A percentile compares a stretch with the other conserved stretches of the same genome.
phyloP scores from a whole-genome alignment of 2,888 invertebrate species.

The Chouioia cunea region DNA sequence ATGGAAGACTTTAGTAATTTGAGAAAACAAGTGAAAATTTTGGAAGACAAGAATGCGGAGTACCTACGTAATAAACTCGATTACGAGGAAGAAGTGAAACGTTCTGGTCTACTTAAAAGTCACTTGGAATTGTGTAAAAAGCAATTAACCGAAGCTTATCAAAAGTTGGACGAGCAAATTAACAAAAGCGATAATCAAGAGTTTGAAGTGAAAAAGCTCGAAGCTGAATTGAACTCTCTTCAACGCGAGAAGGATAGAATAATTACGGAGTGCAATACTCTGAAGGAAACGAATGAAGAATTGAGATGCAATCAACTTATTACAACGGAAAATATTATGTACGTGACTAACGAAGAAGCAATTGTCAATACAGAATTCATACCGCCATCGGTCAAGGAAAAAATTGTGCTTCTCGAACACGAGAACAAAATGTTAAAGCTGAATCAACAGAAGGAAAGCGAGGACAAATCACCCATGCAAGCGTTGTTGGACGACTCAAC shows the following conservation, averaged over 20 bases:
- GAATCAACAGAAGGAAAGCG: slow-evolving; percentile 69
- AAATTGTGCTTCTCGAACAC: slow-evolving; percentile 84
- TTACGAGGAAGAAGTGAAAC: slow-evolving; percentile 90
- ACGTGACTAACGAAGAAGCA: slow-evolving; percentile 71
- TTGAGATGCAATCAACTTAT: slow-evolving; percentile 71
- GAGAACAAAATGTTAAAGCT: slow-evolving; percentile 85
- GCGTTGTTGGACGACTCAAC: slow-evolving; percentile 84
- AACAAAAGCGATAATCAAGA: slow-evolving; percentile 90
- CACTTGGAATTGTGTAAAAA: slow-evolving; percentile 94
- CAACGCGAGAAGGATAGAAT: slow-evolving; percentile 88
- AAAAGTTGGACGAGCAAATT: slow-evolving; percentile 88
- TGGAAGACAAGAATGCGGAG: slow-evolving; percentile 92
- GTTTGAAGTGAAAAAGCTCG: slow-evolving; percentile 87
- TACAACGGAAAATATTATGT: slow-evolving; percentile 64
- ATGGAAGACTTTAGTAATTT: slow-evolving; percentile 93
- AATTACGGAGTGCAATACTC: slow-evolving; percentile 83
- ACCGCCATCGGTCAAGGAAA: slow-evolving; percentile 83
- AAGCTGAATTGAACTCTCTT: slow-evolving; percentile 81
- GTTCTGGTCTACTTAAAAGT: slow-evolving; percentile 77
- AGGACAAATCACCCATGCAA: slow-evolving; percentile 71
- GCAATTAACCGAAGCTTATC: slow-evolving; percentile 89
- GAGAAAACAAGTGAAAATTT: slow-evolving; percentile 84
- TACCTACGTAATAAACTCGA: slow-evolving; percentile 91
- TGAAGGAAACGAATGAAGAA: slow-evolving; percentile 90
- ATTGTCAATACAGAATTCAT: slow-evolving; percentile 82